Conservation (phyloP, 2,888 invertebrate genomes). For the Tethea ocularis region DNA sequence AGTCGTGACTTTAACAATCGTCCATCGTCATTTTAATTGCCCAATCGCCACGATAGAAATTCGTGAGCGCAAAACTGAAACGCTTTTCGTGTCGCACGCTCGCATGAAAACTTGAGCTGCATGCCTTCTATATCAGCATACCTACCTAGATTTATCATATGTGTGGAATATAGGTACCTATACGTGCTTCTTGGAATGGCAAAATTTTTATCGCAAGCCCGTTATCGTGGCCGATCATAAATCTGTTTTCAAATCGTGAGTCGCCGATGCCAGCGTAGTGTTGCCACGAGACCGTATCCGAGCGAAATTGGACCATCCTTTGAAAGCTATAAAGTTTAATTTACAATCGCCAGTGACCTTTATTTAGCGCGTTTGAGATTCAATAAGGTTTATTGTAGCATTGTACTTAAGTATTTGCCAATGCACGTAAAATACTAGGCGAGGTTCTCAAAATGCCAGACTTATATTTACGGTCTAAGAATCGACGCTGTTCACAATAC, state of each 20-base stretch:
- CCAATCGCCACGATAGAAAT: slow-evolving; percentile 59
- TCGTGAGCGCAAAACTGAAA: slow-evolving; percentile 57
- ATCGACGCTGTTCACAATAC: slow-evolving; percentile 39
- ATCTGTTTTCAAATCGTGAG: slow-evolving; percentile 83
- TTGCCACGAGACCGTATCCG: slow-evolving; percentile 61
- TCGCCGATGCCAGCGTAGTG: slow-evolving; percentile 63
- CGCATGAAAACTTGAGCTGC: slow-evolving; percentile 14
- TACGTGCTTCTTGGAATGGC: slow-evolving; percentile 66
- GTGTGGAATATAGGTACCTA: slow-evolving; percentile 33
- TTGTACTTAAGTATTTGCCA: slow-evolving; percentile 82
- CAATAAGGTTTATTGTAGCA: slow-evolving; percentile 70
- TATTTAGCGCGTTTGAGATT: slow-evolving; percentile 65
- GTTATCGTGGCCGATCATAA: slow-evolving; percentile 83
- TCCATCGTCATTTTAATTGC: slow-evolving; percentile 36
- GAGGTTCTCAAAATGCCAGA: slow-evolving; percentile 78
- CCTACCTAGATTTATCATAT: slow-evolving; percentile 31
- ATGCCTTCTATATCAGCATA: slow-evolving; percentile 16
- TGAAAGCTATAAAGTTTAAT: slow-evolving; percentile 63
- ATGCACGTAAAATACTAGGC: slow-evolving; percentile 81
- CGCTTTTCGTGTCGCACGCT: slow-evolving; percentile 62
- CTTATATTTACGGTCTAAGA: slow-evolving; percentile 77
- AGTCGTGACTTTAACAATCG: slow-evolving; percentile 56
- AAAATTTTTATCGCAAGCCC: slow-evolving; percentile 80
- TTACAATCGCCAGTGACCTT: slow-evolving; percentile 54
- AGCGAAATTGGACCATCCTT: slow-evolving; percentile 58